These are phyloP conservation scores for Ericerus pela DNA, from an alignment of 1,140 invertebrate genomes.

Conservation along the genomic window DNA sequence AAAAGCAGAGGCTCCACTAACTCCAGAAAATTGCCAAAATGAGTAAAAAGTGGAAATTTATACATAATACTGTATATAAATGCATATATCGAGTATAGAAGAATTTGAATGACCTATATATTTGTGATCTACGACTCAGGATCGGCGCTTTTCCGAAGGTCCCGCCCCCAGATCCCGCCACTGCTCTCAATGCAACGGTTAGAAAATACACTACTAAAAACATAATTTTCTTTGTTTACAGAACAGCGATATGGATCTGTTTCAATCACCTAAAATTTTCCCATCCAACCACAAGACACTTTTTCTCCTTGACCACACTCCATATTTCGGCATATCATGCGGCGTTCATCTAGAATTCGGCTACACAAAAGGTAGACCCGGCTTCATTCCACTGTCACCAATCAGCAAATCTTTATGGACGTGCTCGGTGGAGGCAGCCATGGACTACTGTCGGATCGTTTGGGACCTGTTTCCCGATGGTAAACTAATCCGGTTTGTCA, in stretches of 20 bases:
- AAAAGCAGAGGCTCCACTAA: no score
- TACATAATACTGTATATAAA: no score
- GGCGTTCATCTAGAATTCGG: slow-evolving; percentile 81
- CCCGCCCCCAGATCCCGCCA: no score
- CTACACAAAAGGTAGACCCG: slow-evolving; percentile 54
- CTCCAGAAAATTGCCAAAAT: no score
- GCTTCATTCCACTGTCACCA: slow-evolving; percentile 55
- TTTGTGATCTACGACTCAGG: no score
- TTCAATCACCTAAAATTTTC: slow-evolving; percentile 31
- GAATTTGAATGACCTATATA: no score
- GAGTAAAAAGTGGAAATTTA: no score
- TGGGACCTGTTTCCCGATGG: slow-evolving; percentile 86
- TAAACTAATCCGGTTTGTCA: slow-evolving; percentile 70
- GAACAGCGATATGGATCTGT: not conserved
- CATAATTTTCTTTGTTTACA: no score
- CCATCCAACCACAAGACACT: slow-evolving; percentile 81
- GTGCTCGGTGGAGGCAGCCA: slow-evolving; percentile 77
- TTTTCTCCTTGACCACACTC: slow-evolving; percentile 84
- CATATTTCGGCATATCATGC: slow-evolving; percentile 72
- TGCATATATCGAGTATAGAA: no score
- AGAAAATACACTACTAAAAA: no score
- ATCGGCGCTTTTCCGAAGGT: no score
- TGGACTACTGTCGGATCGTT: slow-evolving; percentile 89
- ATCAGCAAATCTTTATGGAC: slow-evolving; percentile 89
- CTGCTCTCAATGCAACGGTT: no score